Evolutionary conservation across 2,888 invertebrate genomes (phyloP).

Genomic region (Tenodera sinensis): DNA sequence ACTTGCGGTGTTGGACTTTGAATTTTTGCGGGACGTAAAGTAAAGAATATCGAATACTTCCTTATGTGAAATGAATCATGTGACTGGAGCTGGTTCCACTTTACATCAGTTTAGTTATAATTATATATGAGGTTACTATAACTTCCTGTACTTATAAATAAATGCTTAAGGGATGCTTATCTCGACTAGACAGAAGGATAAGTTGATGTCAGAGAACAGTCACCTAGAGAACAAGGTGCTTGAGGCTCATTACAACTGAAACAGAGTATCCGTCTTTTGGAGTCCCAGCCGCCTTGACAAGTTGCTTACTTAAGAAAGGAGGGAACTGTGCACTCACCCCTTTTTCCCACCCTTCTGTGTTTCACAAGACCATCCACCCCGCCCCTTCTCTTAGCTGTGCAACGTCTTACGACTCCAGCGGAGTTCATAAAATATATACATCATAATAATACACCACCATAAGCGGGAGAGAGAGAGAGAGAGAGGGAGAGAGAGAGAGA

Average conservation of each 20-base stretch:
- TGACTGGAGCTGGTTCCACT: too few species aligned
- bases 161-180: too few species aligned
- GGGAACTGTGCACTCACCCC: slow-evolving; percentile 8
- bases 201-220: too few species aligned
- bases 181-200: too few species aligned
- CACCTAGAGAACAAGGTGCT: not conserved
- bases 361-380: not conserved
- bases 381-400: not conserved
- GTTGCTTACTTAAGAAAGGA: slow-evolving; percentile 25
- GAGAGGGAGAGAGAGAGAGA: slow-evolving; percentile 23
- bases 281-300: slow-evolving; percentile 9
- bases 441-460: slow-evolving; percentile 33
- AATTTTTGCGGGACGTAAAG: too few species aligned
- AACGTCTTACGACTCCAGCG: slow-evolving; percentile 19
- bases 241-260: not conserved
- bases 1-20: too few species aligned
- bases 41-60: too few species aligned
- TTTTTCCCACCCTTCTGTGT: slow-evolving; percentile 3
- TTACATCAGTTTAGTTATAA: too few species aligned
- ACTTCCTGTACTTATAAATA: too few species aligned
- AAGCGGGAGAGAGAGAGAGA: slow-evolving; percentile 19
- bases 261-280: slow-evolving; percentile 2
- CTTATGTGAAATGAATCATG: too few species aligned
- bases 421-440: slow-evolving; percentile 34
- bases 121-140: too few species aligned